These are phyloP conservation scores for Plutomurus gul DNA, from an alignment of 1,140 invertebrate genomes.

Conservation along the genomic window DNA sequence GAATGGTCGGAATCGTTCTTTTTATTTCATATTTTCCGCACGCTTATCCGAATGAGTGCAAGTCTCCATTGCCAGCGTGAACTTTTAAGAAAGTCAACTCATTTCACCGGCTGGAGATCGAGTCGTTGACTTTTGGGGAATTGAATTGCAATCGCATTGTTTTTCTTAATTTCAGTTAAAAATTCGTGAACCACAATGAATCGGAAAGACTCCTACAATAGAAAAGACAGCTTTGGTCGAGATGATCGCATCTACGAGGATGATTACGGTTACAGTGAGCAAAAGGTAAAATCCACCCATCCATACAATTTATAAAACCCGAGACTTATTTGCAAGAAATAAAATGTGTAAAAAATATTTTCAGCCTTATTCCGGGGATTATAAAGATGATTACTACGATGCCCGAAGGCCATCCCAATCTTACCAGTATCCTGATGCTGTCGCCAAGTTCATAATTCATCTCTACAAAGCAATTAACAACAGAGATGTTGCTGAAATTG, in stretches of 20 bases:
- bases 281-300: neutral
- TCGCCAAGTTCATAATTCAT: conserved; percentile 53
- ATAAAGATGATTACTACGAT: conserved; percentile 31
- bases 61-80: too few relatives aligned
- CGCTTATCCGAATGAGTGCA: too few relatives aligned
- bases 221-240: conserved; percentile 39
- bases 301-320: neutral
- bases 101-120: too few relatives aligned
- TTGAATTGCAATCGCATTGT: neutral
- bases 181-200: neutral
- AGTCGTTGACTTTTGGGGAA: too few relatives aligned
- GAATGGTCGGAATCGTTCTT: too few relatives aligned
- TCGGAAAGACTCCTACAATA: neutral
- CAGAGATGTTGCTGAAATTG: conserved; percentile 51
- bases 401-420: neutral
- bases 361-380: neutral
- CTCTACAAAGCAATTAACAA: conserved; percentile 52
- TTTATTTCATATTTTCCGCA: too few relatives aligned
- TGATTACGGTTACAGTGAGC: conserved; percentile 34
- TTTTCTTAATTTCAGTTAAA: neutral
- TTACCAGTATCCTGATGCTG: conserved; percentile 51
- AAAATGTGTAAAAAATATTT: neutral
- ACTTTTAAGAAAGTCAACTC: too few relatives aligned
- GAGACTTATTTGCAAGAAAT: neutral
- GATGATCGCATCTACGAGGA: conserved; percentile 44